These are phyloP conservation scores for Scelioninae gen. 1 DNA, from an alignment of 2,888 invertebrate genomes.

Conservation along the genomic window DNA sequence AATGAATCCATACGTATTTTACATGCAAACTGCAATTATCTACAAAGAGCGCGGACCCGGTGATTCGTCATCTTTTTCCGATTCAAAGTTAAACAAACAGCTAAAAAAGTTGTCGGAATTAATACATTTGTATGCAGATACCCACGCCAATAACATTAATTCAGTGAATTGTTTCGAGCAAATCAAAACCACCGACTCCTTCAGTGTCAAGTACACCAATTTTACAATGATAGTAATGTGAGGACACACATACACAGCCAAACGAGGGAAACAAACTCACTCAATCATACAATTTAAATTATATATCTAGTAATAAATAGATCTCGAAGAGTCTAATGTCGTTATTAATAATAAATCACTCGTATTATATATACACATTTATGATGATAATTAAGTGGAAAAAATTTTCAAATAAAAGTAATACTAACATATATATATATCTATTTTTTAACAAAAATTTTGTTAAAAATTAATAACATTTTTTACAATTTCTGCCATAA, in stretches of 20 bases:
- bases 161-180: background rate
- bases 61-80: slow-evolving; percentile 11
- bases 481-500: no score
- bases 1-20: slow-evolving; percentile 56
- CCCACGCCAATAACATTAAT: background rate
- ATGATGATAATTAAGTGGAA: no score
- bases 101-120: slow-evolving; percentile 2
- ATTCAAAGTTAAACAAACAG: background rate
- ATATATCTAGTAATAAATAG: slow-evolving; percentile 83
- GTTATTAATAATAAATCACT: slow-evolving; percentile 72
- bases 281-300: slow-evolving; percentile 82
- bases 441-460: no score
- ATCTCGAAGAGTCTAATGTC: slow-evolving; percentile 69
- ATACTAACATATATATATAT: no score
- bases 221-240: slow-evolving; percentile 15
- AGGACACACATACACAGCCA: slow-evolving; percentile 24
- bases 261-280: slow-evolving; percentile 28
- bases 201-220: slow-evolving; percentile 18
- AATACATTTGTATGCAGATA: background rate
- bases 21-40: slow-evolving; percentile 41
- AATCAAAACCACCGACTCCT: slow-evolving; percentile 30
- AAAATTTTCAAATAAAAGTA: no score
- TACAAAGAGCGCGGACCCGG: slow-evolving; percentile 23
- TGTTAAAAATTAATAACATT: no score
- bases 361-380: slow-evolving; percentile 72